Evolutionary conservation across 2,113 vertebrate genomes (phyloP).

Genomic region (Psephotus haematonotus): DNA sequence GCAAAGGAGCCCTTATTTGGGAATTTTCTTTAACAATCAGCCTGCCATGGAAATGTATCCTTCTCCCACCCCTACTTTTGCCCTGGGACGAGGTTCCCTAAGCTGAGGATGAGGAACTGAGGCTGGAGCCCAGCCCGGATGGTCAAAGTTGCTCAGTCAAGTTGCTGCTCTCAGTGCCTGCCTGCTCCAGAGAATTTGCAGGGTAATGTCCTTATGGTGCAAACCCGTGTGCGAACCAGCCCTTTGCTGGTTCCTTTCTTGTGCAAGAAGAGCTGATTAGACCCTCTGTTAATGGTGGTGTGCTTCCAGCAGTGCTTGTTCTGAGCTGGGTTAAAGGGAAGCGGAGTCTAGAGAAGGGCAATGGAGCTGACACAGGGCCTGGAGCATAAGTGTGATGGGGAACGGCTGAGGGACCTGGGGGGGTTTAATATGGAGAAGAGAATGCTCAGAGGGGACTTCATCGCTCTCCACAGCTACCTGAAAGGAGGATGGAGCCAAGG

Average conservation of each 20-base stretch:
- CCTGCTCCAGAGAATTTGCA: neutral
- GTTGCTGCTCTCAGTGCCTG: neutral
- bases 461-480: neutral
- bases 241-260: neutral
- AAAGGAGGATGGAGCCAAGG: neutral
- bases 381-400: neutral
- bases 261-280: neutral
- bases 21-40: neutral
- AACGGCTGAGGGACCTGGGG: neutral
- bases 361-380: neutral
- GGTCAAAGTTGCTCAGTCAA: neutral
- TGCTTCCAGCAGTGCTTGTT: neutral
- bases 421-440: neutral
- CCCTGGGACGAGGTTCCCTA: neutral
- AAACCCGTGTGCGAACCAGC: neutral
- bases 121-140: neutral
- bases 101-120: neutral
- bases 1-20: neutral
- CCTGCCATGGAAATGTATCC: neutral
- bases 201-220: rapidly evolving
- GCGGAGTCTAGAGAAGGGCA: neutral
- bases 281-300: rapidly evolving
- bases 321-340: neutral
- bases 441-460: neutral
- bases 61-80: neutral